Base-by-base conservation (phyloP, 2,888 invertebrate genomes). In the Papilio elwesi region DNA sequence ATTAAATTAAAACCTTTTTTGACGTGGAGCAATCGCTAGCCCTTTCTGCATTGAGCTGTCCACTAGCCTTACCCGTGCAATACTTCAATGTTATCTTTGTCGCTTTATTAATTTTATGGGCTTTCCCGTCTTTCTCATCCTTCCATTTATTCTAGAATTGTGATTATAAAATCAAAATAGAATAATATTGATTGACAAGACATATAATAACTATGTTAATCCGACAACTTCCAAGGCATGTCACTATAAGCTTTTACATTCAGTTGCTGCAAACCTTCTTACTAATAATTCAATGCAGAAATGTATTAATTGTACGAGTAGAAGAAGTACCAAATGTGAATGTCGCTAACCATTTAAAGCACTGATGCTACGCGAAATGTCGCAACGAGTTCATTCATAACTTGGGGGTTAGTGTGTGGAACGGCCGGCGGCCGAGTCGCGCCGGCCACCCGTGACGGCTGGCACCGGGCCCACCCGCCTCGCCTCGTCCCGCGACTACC, bases 321-420 rank as follows among this genome's bases (percentile, higher is more conserved):
- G n/a, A n/a, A 49, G 48, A 48, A 64, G 16, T 48, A 47, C 4
- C 1, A 26, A 26, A 26, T 26, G 4, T 26, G 26, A 1, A 26
- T 4, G 26, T 2, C 26, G 6, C 36, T 1, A 11, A 10, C 6
- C 15, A 11, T 64, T 64, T 1, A 48, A 16, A 64, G 8, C 13
- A 16, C 48, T 48, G n/a, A 16, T 64, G 47, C 85, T 85, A 86
- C 86, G 83, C 83, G 87, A 88, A 89, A 80, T 78, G 77, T 82
- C 82, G 83, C 87, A 89, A 86, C 83, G 85, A 79, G 85, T 86
- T 85, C 86, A 90, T 90, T 90, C 86, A 89, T 85, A 86, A 81
- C 85, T 81, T 48, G 53, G 38, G 76, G 82, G 80, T 82, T 85
- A 85, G 84, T 81, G 79, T 75, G 81, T 85, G 86, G 84, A 87